Conservation (phyloP, 2,113 vertebrate genomes). For the Chroicocephalus ridibundus region DNA sequence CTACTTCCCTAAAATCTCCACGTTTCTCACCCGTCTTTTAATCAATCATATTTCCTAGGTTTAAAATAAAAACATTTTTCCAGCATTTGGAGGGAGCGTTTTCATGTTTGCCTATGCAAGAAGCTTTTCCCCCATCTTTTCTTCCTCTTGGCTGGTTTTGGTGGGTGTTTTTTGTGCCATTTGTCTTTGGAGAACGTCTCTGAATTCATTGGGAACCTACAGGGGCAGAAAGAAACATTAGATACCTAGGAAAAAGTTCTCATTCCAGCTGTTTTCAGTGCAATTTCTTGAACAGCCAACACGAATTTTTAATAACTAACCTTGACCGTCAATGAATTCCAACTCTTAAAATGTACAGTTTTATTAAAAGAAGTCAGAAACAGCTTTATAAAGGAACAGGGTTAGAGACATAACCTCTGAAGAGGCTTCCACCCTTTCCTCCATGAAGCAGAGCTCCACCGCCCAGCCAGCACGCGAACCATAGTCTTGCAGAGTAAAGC, state of each 20-base stretch:
- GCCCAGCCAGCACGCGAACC: rapidly evolving
- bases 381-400: neutral
- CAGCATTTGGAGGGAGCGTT: neutral
- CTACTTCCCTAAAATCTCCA: neutral
- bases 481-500: neutral
- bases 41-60: neutral
- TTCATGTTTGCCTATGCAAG: neutral
- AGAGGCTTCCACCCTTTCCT: neutral
- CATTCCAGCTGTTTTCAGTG: neutral
- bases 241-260: neutral
- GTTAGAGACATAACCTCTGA: neutral
- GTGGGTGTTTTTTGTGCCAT: neutral
- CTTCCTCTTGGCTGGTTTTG: neutral
- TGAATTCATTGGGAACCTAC: neutral
- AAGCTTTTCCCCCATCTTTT: neutral
- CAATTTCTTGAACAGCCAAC: neutral
- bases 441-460: neutral
- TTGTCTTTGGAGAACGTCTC: neutral
- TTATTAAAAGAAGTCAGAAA: neutral
- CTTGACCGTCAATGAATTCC: neutral
- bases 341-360: neutral
- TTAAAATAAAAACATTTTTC: neutral
- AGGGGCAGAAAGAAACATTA: neutral
- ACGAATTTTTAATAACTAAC: neutral
- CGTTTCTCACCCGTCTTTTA: neutral